Evolutionary conservation across 2,797 vertebrate genomes (phyloP), one percentile per base, ranked within the genome.

Genomic region (Telmatherina bonti): DNA sequence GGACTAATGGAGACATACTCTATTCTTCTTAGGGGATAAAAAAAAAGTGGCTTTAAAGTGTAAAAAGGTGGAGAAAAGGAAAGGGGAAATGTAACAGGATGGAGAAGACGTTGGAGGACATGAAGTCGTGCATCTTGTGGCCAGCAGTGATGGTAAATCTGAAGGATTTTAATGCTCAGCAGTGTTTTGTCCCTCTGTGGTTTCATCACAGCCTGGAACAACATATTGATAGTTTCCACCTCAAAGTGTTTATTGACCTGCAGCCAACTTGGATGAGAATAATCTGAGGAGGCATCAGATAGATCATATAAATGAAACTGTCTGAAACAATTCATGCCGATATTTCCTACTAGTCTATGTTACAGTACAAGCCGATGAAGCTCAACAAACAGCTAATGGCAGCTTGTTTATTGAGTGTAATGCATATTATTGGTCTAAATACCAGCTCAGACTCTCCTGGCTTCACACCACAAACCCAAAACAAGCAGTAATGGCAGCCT

Each of bases 181-280:
- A 3, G 52, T 56, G 45, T 31, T 2, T 62, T 20, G 51, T 41
- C 30, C 36, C 67, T 31, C 10, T 30, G 59, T 31, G 63, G 71
- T 33, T 55, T 57, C 70, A 67, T 79, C 74, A 65, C 73, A 58
- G 51, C 41, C 54, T 10, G n/a, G 1, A 52, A 63, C 33, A 74
- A 49, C 9, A 65, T 45, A 53, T 22, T 35, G 55, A 73, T 30
- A 26, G 43, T 52, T 67, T 57, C n/a, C 1, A 4, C 24, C 31
- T 12, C 53, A 60, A 54, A 67, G 29, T 63, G 33, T 33, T 9
- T 31, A 63, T 58, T 27, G 64, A 55, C 63, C 5, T 9, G 45
- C 15, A 24, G 67, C 61, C 7, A 62, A 33, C 9, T 47, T 15
- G 13, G 41, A 49, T 49, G 16, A 29, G 26, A 41, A 66, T 24